These are phyloP conservation scores for Hydrolagus colliei DNA, from an alignment of 2,797 vertebrate genomes.

Conservation along the genomic window DNA sequence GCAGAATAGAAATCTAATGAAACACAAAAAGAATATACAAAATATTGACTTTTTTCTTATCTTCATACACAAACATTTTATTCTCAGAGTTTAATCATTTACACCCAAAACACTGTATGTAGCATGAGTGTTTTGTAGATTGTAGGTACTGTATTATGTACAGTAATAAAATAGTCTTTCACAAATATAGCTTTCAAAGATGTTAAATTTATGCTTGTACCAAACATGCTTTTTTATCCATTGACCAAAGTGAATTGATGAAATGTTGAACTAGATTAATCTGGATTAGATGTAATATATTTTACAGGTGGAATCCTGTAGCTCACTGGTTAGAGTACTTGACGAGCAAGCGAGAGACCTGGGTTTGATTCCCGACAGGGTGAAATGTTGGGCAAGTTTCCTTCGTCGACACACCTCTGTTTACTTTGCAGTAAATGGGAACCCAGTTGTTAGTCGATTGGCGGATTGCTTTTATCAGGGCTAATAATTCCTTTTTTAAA, in stretches of 20 bases:
- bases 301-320: too few relatives aligned
- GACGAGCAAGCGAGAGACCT: too few relatives aligned
- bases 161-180: not conserved
- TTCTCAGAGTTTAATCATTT: not conserved
- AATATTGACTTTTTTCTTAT: constrained; percentile 4
- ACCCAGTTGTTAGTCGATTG: too few relatives aligned
- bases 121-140: not conserved
- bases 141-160: not conserved
- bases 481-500: too few relatives aligned
- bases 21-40: not conserved
- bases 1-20: not conserved
- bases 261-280: too few relatives aligned
- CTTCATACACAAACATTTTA: not conserved
- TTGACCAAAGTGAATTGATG: not conserved
- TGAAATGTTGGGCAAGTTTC: too few relatives aligned
- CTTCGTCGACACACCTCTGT: too few relatives aligned
- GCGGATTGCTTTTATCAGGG: too few relatives aligned
- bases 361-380: too few relatives aligned
- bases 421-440: too few relatives aligned
- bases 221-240: not conserved
- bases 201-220: not conserved
- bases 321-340: too few relatives aligned
- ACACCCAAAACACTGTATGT: not conserved
- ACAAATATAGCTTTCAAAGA: not conserved
- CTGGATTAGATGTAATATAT: not conserved